Evolutionary conservation across 2,888 invertebrate species (phyloP).

Genomic region (Oscheius sp.): DNA sequence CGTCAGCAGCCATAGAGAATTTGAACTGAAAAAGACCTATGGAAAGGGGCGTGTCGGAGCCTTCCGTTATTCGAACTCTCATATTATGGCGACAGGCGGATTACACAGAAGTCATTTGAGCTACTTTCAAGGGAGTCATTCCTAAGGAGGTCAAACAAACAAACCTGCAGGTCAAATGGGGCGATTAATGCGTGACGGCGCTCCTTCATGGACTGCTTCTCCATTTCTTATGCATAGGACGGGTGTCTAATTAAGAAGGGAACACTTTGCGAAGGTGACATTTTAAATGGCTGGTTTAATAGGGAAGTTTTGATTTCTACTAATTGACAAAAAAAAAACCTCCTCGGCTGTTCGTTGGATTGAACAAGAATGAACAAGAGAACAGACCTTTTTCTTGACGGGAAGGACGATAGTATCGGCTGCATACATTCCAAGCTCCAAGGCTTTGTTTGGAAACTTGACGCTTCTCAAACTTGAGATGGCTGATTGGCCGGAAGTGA

Average conservation of each 20-base stretch:
- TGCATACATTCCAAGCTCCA: constrained; percentile 25
- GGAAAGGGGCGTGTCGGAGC: constrained; percentile 16
- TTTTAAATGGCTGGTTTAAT: too few relatives aligned
- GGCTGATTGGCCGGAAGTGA: constrained; percentile 18
- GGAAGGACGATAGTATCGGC: constrained; percentile 22
- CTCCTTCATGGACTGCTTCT: constrained; percentile 16
- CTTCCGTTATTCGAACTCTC: background rate
- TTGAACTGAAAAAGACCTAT: background rate
- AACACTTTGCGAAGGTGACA: too few relatives aligned
- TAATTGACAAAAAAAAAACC: too few relatives aligned
- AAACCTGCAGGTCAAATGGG: constrained; percentile 17
- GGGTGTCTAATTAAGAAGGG: background rate
- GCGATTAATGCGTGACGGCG: constrained; percentile 16
- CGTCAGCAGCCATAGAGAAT: constrained; percentile 15
- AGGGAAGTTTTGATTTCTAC: too few relatives aligned
- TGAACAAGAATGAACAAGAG: too few relatives aligned
- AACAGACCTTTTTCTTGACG: background rate
- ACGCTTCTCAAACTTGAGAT: background rate
- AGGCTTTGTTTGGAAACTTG: constrained; percentile 5
- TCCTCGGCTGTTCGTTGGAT: too few relatives aligned
- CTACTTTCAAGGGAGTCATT: background rate
- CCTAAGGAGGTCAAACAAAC: background rate
- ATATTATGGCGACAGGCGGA: constrained; percentile 22
- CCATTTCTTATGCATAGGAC: constrained; percentile 20
- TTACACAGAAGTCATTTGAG: background rate